phyloP scores from a whole-genome alignment of 2,797 vertebrate genomes.

The Pelodytes ibericus region DNA sequence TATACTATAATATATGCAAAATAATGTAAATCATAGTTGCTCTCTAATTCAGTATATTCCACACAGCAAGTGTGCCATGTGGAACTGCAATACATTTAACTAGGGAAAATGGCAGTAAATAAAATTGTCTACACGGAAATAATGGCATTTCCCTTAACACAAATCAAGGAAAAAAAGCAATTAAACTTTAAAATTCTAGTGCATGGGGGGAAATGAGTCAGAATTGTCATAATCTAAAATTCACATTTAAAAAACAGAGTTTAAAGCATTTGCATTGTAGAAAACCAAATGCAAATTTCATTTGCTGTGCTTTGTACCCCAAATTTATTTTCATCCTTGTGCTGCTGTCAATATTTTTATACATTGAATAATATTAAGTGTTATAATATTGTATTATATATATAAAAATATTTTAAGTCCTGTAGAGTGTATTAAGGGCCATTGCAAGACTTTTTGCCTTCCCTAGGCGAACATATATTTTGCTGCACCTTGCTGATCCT shows the following conservation, averaged over 20 bases:
- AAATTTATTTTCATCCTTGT: too few relatives aligned
- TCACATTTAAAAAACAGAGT: background rate
- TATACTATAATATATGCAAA: background rate
- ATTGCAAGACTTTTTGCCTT: too few relatives aligned
- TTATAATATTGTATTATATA: too few relatives aligned
- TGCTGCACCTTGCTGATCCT: too few relatives aligned
- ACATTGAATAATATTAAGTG: too few relatives aligned
- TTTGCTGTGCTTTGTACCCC: too few relatives aligned
- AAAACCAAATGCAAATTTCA: background rate
- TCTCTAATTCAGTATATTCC: background rate
- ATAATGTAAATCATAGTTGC: slow-evolving; percentile 2
- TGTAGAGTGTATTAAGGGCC: too few relatives aligned
- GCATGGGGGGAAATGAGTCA: slow-evolving; percentile 10
- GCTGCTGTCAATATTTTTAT: too few relatives aligned
- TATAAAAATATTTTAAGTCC: too few relatives aligned
- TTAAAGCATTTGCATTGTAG: background rate
- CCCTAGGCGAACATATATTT: too few relatives aligned
- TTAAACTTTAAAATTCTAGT: slow-evolving; percentile 4
- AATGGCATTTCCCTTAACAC: slow-evolving; percentile 14
- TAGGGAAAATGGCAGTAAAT: slow-evolving; percentile 5
- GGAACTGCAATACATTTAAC: slow-evolving; percentile 3
- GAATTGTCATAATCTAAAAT: slow-evolving; percentile 3
- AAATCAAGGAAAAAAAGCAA: slow-evolving; percentile 14
- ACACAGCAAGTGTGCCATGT: slow-evolving; percentile 5
- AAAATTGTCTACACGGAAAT: slow-evolving; percentile 6